Base-by-base conservation (phyloP, 2,797 vertebrate genomes). In the Columba guinea region DNA sequence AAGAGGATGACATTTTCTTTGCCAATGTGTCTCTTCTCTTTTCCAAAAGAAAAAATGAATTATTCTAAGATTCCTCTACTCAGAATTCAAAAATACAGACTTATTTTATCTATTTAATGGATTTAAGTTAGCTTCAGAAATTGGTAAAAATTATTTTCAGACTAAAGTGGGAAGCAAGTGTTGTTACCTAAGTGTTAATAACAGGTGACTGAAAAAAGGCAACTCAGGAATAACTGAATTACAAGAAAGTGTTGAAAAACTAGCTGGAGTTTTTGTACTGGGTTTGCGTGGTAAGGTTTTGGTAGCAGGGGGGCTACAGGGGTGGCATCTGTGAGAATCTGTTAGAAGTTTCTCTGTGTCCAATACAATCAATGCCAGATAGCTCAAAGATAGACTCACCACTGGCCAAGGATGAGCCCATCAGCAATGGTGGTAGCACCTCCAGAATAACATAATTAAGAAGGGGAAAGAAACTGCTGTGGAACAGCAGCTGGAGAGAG, bases 1-100 rank as follows among this genome's bases (percentile, higher is more conserved):
- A 69, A 56, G 26, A 70, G 20, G 55, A 70, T 51, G 2, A 32
- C 4, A 18, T 39, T 2, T 44, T 81, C 49, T 76, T 71, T 24
- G 32, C 9, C 41, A 52, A 1, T 5, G 30, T 18, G 3, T 0
- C 7, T 62, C 5, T 2, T 2, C 11, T 84, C 4, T 68, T 44
- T 88, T 80, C 28, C 19, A 82, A 82, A 2, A 65, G 7, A 69
- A 55, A 14, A 28, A 59, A 21, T 37, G 15, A 70, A 46, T 44
- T 52, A 23, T 63, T 59, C 19, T n/a, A 49, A 32, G 18, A 76
- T 56, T 64, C 41, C 11, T 41, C 26, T 63, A 53, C 79, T 30
- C 12, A 30, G 63, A 86, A 81, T 67, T 80, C 4, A 74, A 59
- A 27, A 35, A 5, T 62, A 7, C 4, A 37, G 34, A 53, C 0